Evolutionary conservation across 2,888 invertebrate species (phyloP), one percentile per base, ranked within the genome.

Genomic region (Mythimna ferrago): DNA sequence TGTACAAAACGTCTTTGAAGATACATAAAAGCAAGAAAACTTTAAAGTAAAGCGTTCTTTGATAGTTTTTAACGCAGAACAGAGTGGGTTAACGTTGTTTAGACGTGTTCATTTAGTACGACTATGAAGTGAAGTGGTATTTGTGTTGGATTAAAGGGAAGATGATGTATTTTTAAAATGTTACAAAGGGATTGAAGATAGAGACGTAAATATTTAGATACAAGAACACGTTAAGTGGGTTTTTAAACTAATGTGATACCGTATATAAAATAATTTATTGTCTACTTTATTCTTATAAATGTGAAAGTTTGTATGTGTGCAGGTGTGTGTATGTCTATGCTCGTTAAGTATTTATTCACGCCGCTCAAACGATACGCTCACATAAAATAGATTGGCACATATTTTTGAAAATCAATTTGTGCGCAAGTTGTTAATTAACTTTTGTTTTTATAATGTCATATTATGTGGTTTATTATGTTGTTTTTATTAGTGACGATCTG

Each of bases 51-150:
- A 68, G n/a, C 44, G 64, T 67, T 77, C 63, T 66, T 66, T 68
- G 58, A 61, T 57, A 81, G 70, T 77, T 73, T 69, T 57, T 61
- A 61, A 67, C 61, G 53, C 44, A 41, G 32, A 41, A 58, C 41
- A 21, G 66, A 71, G 70, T 70, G 44, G 78, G 73, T 84, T 84
- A 83, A 81, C 44, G 76, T 64, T 84, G 84, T 84, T 84, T 79
- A 70, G 60, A 79, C 73, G n/a, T 60, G 68, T 73, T 64, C 48
- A 67, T 64, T 64, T 41, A 48, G 26, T 63, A 16, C 41, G 16
- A 53, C 64, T 60, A 9, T 54, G n/a, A 54, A 26, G 35, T 32
- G 54, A 56, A 75, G 51, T 11, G 53, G 14, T 62, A 32, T 71
- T 68, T 54, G 41, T 54, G 53, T 70, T 51, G 44, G n/a, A 11